Evolutionary conservation across 2,797 vertebrate species (phyloP), one percentile per base, ranked within the genome.

Genomic region (Pangasius larnaudii): DNA sequence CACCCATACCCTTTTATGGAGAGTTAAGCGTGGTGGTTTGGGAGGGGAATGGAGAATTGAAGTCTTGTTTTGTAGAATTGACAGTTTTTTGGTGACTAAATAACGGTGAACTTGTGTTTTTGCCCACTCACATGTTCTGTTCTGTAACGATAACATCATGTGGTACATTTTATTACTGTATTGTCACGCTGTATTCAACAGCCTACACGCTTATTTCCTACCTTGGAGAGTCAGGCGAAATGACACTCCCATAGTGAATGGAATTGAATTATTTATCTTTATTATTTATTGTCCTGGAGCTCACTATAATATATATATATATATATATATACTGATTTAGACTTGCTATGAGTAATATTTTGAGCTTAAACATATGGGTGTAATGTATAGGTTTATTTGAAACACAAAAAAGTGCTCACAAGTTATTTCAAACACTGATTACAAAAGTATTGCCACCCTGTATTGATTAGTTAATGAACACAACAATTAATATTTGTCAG

Each of bases 1-100:
- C 95, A 83, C 95, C 95, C 93, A 94, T 91, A 39, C 1, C 95
- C 94, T 91, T 91, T 91, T 95, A 93, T 91, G 93, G 94, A 33
- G 2, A 75, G n/a, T 13, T 67, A n/a, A 87, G n/a, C 53, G 39
- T 27, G 72, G 77, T 4, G n/a, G 24, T 65, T 27, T 71, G 78
- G 42, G 67, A 59, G 69, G 30, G 69, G 58, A 75, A n/a, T 42
- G n/a, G 1, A 33, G 78, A 27, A 16, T 24, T 6, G 0, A 49
- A 13, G 39, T 33, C 24, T 16, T 51, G 18, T 42, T 42, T 49
- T 7, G 2, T 33, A 30, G 65, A 65, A 5, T 71, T 77, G 6
- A 42, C 1, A 56, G 36, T 2, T 53, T 42, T 85, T n/a, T 79
- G 36, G 7, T 85, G 61, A 71, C 1, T 72, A 59, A 61, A 49